phyloP scores from a whole-genome alignment of 2,797 vertebrate genomes.

The Garrulus glandarius region DNA sequence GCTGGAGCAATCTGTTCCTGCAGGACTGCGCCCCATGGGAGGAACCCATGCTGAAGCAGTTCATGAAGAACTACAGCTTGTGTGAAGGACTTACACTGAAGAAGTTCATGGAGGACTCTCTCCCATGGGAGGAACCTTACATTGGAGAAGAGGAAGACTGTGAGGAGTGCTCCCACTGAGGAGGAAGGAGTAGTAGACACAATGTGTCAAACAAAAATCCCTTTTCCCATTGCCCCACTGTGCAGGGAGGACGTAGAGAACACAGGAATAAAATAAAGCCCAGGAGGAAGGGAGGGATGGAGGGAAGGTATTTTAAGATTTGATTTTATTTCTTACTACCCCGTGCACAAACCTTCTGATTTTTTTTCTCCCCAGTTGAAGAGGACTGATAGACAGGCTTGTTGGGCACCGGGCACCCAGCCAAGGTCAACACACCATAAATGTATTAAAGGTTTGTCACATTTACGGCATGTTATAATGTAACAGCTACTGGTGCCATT shows the following conservation, averaged over 20 bases:
- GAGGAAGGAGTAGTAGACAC: not conserved
- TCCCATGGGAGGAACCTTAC: accelerated
- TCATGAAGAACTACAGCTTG: not conserved
- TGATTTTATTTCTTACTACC: not conserved
- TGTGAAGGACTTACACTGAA: accelerated
- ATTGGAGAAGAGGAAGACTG: not conserved
- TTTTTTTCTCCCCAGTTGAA: not conserved
- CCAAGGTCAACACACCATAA: not conserved
- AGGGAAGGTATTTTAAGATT: not conserved
- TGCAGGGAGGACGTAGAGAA: not conserved
- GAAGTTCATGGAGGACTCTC: not conserved
- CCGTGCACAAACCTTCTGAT: not conserved
- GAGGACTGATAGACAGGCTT: not conserved
- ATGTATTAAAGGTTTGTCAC: not conserved
- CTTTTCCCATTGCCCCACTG: accelerated
- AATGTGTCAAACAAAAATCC: not conserved
- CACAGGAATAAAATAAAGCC: not conserved
- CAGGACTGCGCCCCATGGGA: not conserved
- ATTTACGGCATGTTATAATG: not conserved
- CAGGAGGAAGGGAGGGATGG: not conserved
- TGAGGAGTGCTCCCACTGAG: not conserved
- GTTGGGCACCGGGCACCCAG: not conserved
- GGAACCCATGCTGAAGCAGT: accelerated
- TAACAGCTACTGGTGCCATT: not conserved
- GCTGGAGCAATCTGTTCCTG: not conserved